A percentile compares a stretch with the other conserved stretches of the same genome.
phyloP scores from a whole-genome alignment of 2,888 invertebrate species.

The Xestoiulus laeticollis region DNA sequence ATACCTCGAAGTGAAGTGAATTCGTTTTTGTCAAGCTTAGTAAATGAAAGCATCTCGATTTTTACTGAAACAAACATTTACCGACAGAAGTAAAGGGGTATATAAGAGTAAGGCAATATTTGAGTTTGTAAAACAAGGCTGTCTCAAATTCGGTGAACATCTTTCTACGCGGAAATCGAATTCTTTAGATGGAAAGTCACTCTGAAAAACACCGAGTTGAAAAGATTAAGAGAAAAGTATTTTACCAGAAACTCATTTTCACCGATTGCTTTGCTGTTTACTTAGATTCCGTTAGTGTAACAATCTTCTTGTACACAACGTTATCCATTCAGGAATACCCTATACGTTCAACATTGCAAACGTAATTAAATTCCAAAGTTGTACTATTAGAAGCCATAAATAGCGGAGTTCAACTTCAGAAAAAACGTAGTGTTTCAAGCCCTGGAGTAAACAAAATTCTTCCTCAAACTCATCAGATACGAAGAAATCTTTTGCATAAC shows the following conservation, averaged over 20 bases:
- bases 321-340: not conserved
- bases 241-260: not conserved
- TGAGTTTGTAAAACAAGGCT: not conserved
- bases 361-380: conserved; percentile 2
- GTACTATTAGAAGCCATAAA: not conserved
- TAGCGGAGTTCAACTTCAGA: not conserved
- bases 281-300: not conserved
- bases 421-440: too few species aligned
- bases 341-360: not conserved
- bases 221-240: not conserved
- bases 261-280: not conserved
- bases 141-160: not conserved
- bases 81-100: not conserved
- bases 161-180: not conserved
- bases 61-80: not conserved
- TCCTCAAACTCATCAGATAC: too few species aligned
- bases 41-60: not conserved
- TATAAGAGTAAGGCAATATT: not conserved
- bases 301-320: not conserved
- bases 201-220: conserved; percentile 10
- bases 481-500: too few species aligned
- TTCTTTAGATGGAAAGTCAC: not conserved
- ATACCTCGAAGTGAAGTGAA: not conserved
- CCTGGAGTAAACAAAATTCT: too few species aligned
- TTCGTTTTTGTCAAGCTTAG: not conserved